Evolutionary conservation across 1,140 invertebrate species (phyloP).

Genomic region (Zeugodacus cucurbitae): DNA sequence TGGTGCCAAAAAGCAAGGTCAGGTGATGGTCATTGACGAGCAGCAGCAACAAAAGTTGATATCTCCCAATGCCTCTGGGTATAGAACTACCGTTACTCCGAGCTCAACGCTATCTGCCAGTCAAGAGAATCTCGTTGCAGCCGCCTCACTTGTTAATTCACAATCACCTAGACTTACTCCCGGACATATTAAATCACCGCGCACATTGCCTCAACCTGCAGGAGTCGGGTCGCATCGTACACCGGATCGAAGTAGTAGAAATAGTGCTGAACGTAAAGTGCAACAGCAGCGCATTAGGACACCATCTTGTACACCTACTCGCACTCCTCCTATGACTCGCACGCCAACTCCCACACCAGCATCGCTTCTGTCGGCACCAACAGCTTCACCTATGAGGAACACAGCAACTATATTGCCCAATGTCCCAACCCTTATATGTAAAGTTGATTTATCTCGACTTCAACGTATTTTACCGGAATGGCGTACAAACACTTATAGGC

Average conservation of each 20-base stretch:
- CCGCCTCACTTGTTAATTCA: slow-evolving; percentile 2
- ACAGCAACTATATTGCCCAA: slow-evolving; percentile 45
- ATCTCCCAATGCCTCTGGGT: slow-evolving; percentile 39
- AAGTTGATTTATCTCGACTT: slow-evolving; percentile 60
- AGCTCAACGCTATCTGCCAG: neutral
- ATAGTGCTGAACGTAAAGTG: slow-evolving; percentile 45
- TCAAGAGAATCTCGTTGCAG: slow-evolving; percentile 37
- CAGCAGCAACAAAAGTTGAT: slow-evolving; percentile 47
- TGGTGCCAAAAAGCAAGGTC: slow-evolving; percentile 69
- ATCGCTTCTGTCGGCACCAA: neutral
- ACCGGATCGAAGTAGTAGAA: slow-evolving; percentile 40
- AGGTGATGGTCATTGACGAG: slow-evolving; percentile 61
- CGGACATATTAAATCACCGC: slow-evolving; percentile 43
- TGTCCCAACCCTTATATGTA: slow-evolving; percentile 56
- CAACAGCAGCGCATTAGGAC: slow-evolving; percentile 46
- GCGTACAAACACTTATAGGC: slow-evolving; percentile 50
- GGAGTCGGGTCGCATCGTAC: slow-evolving; percentile 42
- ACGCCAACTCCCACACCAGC: slow-evolving; percentile 44
- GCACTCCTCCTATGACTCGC: slow-evolving; percentile 50
- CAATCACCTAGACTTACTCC: slow-evolving; percentile 50
- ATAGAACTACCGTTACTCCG: neutral
- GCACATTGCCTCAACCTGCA: slow-evolving; percentile 10
- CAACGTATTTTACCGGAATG: slow-evolving; percentile 52
- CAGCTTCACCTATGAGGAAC: slow-evolving; percentile 55
- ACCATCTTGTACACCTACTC: slow-evolving; percentile 46